phyloP scores from a whole-genome alignment of 2,888 invertebrate genomes.

The Cylloceria caligata region DNA sequence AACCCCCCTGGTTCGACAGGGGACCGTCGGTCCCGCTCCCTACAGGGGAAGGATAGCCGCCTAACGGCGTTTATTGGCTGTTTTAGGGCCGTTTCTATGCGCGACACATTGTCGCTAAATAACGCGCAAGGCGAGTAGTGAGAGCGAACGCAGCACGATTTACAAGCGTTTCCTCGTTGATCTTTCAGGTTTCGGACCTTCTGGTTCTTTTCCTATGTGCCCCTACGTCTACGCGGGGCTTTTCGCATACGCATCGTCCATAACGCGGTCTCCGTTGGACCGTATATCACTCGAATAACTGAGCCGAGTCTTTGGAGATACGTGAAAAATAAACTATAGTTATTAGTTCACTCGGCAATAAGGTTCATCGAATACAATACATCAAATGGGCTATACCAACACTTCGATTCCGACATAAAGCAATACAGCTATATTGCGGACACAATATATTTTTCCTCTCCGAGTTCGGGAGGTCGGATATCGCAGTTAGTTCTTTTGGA shows the following conservation, averaged over 20 bases:
- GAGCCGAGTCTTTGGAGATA: constrained; percentile 25
- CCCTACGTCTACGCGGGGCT: constrained; percentile 32
- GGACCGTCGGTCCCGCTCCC: constrained; percentile 17
- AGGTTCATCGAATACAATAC: constrained; percentile 49
- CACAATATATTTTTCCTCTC: constrained; percentile 16
- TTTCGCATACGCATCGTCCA: constrained; percentile 43
- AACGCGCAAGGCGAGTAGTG: constrained; percentile 74
- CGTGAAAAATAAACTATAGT: constrained; percentile 30
- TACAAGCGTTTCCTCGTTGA: constrained; percentile 24
- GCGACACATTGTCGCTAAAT: constrained; percentile 85
- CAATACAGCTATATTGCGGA: constrained; percentile 22
- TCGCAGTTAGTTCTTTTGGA: background rate
- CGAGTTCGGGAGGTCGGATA: background rate
- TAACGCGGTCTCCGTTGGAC: constrained; percentile 38
- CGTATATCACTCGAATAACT: constrained; percentile 59
- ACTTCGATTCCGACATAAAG: background rate
- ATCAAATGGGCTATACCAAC: constrained; percentile 22
- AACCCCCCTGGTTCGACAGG: constrained; percentile 13
- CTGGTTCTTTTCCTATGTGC: constrained; percentile 28
- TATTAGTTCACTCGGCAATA: constrained; percentile 56
- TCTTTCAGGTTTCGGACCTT: constrained; percentile 50
- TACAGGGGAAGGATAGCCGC: constrained; percentile 73
- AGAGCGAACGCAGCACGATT: constrained; percentile 9
- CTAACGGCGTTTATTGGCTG: constrained; percentile 84
- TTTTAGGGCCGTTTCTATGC: constrained; percentile 85